Evolutionary conservation across 2,888 invertebrate genomes (phyloP), one percentile per base, ranked within the genome.

Genomic region (Dromius quadrimaculatus): DNA sequence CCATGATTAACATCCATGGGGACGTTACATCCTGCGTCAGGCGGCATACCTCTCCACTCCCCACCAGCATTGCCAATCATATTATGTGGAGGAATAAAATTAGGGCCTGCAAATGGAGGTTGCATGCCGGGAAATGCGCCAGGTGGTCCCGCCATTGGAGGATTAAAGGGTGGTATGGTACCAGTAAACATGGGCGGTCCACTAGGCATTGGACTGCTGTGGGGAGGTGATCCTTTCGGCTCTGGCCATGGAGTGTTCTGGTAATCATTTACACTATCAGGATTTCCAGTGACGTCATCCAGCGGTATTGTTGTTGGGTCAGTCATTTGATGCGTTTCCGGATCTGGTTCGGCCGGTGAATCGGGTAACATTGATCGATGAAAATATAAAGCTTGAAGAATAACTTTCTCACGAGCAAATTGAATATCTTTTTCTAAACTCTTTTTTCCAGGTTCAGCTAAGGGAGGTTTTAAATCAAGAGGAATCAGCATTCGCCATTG

Each of bases 371-470:
- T 89, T 73, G 89, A 86, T 76, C 90, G 89, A 76, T 90, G 89
- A 81, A 93, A 93, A 82, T 94, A 94, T 15, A 94, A 83, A 0
- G 93, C 91, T 78, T 92, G 92, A 17, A 97, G 84, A 1, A 94
- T 92, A 36, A 90, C 90, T 78, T 92, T 91, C 81, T 97, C 96
- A 15, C 97, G 86, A 62, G 93, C 91, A 74, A 91, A 91, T 81
- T 97, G 97, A 62, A 94, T 90, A 69, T 90, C 90, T 79, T 91
- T 93, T 84, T 98, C 96, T 78, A 89, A 87, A 79, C 96, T 97
- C 78, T 92, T 92, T 80, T 87, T 87, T 19, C 93, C 93, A 72
- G 90, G 87, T 34, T 87, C 87, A 0, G 87, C 88, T 76, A 87
- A 85, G 76, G 90, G 84, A 1, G 89, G 88, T 71, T 88, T 87